These are phyloP conservation scores for Candidula unifasciata DNA, from an alignment of 2,888 invertebrate species.

Conservation along the genomic window DNA sequence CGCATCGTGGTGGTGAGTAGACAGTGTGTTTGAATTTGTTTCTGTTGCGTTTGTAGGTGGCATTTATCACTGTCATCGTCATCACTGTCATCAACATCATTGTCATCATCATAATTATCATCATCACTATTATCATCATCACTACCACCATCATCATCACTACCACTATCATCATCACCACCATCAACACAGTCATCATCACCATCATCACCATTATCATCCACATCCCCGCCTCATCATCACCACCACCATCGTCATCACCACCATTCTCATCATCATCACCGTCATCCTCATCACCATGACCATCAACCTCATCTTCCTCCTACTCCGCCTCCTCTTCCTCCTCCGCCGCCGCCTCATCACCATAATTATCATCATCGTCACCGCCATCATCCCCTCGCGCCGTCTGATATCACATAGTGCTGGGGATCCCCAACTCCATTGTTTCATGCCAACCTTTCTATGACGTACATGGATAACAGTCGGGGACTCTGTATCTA, in stretches of 20 bases:
- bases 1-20: constrained; percentile 68
- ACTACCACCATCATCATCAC: neutral
- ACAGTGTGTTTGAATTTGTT: neutral
- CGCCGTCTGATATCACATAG: neutral
- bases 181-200: too few species aligned
- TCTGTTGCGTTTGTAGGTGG: neutral
- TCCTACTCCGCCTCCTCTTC: too few species aligned
- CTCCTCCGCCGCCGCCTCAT: too few species aligned
- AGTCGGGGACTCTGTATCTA: too few species aligned
- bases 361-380: too few species aligned
- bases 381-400: neutral
- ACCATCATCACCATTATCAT: too few species aligned
- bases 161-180: neutral
- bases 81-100: too few species aligned
- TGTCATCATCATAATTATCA: too few species aligned
- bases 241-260: neutral
- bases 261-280: too few species aligned
- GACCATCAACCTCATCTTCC: neutral
- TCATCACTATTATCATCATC: neutral
- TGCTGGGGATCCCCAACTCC: too few species aligned
- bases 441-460: too few species aligned
- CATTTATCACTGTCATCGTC: neutral
- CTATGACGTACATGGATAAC: too few species aligned
- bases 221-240: neutral
- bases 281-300: neutral